Base-by-base conservation (phyloP, 1,140 invertebrate species). In the Atta cephalotes region DNA sequence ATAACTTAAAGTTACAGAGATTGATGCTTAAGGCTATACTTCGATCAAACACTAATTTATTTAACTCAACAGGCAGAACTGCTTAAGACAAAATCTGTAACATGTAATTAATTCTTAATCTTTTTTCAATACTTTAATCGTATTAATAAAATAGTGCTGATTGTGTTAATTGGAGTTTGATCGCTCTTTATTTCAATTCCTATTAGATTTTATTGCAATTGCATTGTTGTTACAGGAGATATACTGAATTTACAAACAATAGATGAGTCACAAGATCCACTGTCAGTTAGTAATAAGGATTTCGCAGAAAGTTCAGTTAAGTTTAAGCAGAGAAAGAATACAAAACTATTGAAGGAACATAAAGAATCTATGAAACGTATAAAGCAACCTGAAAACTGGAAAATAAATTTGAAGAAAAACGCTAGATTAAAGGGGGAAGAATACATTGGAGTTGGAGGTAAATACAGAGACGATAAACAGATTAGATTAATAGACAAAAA, bases 381-480 rank as follows among this genome's bases (percentile, higher is more conserved):
- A 35, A 92, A 92, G 81, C 87, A 92, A 77, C 89, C 91, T 12
- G 91, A 92, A 56, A 60, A 71, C 35, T 93, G 91, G 90, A 92
- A 92, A 85, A 88, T 92, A 0, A 92, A 92, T 25, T 39, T 93
- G 1, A 92, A 92, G 51, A 92, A 93, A 79, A 92, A 90, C 77
- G 90, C 92, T 18, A 90, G 91, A 76, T 72, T 93, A 62, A 90
- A 88, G 56, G 89, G 90, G 9, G 86, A 92, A 80, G 88, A 91
- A 66, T 93, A 92, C 62, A 68, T 92, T n/a, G 92, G 90, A 12
- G 88, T 90, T 60, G 92, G 90, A 92, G 90, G 88, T 93, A 90
- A 87, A 70, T 71, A 25, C 10, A 58, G 14, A 45, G 25, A 35
- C 14, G 12, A 71, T 70, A 60, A 18, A 21, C 0, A 45, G 49